Base-by-base conservation (phyloP, 2,888 invertebrate genomes). In the Shargacucullia verbasci region DNA sequence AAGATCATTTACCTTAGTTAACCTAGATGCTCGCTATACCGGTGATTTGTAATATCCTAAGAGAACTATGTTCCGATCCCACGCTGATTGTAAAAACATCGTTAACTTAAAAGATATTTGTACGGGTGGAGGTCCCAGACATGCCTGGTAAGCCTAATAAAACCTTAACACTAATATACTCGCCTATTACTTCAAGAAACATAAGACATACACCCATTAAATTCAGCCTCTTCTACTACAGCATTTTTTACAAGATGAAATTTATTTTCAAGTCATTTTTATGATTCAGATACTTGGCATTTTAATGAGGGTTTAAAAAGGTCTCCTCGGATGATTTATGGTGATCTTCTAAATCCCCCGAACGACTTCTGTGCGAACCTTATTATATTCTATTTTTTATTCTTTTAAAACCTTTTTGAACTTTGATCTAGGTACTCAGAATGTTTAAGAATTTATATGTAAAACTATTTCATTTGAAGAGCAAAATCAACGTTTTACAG, bases 241-340 rank as follows among this genome's bases (percentile, higher is more conserved):
- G 37, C 13, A 43, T 56, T 20, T 68, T 62, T 70, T 64, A 62
- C 40, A 67, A 61, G 60, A 61, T 41, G 38, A 40, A 66, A 64
- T 64, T 68, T 76, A 78, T 73, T 69, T 75, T 72, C 66, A 62
- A 69, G 63, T 71, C 73, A 54, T 79, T 86, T 87, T 88, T 85
- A 83, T 84, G 82, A 83, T 83, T 81, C 78, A 78, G 78, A 78
- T 75, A 84, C 83, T 81, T 79, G 81, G 80, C 80, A 85, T 88
- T 87, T 88, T 86, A 89, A 89, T 88, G 86, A 88, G 85, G 86
- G 82, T 76, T 85, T 84, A 77, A 75, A 64, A 77, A 78, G 79
- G 83, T 77, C 73, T 78, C 79, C 71, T 69, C 70, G 80, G 82
- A 87, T 89, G 87, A 89, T 88, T 88, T 88, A 89, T 88, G 84